phyloP scores from a whole-genome alignment of 2,888 invertebrate species.

The Lasiommata megera region DNA sequence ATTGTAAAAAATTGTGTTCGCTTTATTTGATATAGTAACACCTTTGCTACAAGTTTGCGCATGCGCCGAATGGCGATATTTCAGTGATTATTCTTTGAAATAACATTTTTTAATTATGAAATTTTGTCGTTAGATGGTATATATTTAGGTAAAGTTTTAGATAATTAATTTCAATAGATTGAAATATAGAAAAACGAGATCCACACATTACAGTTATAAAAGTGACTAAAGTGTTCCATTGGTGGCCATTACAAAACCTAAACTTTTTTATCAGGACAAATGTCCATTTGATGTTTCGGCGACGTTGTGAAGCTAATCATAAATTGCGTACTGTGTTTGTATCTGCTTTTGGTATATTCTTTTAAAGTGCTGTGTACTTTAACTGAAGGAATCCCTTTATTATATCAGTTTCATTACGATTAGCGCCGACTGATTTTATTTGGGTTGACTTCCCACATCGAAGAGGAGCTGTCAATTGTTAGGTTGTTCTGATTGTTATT shows the following conservation, averaged over 20 bases:
- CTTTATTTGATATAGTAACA: conserved; percentile 50
- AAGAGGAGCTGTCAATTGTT: conserved; percentile 75
- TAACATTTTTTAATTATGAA: conserved; percentile 77
- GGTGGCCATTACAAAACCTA: conserved; percentile 82
- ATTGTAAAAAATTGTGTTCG: not conserved
- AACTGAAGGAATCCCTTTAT: conserved; percentile 41
- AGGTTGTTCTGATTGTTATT: conserved; percentile 62
- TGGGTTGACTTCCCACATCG: conserved; percentile 69
- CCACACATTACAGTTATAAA: conserved; percentile 49
- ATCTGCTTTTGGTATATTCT: conserved; percentile 46
- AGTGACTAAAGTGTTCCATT: conserved; percentile 77
- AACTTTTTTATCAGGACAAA: conserved; percentile 80
- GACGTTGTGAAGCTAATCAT: conserved; percentile 77
- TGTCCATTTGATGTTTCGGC: conserved; percentile 82
- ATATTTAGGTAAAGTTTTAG: conserved; percentile 62
- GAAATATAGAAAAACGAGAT: conserved; percentile 44
- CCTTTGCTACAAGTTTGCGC: conserved; percentile 75
- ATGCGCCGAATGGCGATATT: conserved; percentile 81
- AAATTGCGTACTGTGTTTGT: conserved; percentile 59
- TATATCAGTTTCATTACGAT: conserved; percentile 59
- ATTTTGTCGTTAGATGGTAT: conserved; percentile 76
- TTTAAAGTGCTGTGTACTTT: conserved; percentile 49
- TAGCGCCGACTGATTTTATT: conserved; percentile 68
- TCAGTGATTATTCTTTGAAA: conserved; percentile 79
- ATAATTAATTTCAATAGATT: conserved; percentile 48